Evolutionary conservation across 2,113 vertebrate species (phyloP).

Genomic region (Agapornis roseicollis): DNA sequence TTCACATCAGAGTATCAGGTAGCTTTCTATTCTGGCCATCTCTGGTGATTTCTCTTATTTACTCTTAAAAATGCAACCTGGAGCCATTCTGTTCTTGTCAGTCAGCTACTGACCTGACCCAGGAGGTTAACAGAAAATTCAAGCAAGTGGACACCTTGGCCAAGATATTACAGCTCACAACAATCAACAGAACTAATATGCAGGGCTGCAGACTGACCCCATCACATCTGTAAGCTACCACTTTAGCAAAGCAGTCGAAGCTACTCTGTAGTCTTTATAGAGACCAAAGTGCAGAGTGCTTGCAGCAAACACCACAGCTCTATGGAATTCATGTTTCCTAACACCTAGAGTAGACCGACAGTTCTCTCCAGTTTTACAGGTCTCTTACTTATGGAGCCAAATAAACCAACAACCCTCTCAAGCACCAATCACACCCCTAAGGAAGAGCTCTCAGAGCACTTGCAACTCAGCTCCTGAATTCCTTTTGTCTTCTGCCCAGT

Average conservation of each 20-base stretch:
- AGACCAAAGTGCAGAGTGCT: not conserved
- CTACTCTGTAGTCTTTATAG: fast-evolving
- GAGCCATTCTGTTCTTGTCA: not conserved
- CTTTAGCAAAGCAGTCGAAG: not conserved
- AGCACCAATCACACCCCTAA: fast-evolving
- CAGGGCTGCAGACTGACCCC: not conserved
- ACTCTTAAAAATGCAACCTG: not conserved
- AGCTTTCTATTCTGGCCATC: not conserved
- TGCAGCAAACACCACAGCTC: not conserved
- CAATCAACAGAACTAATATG: fast-evolving
- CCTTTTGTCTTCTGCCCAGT: not conserved
- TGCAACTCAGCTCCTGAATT: not conserved
- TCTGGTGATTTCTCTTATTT: not conserved
- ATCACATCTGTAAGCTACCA: not conserved
- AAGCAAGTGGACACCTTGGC: not conserved
- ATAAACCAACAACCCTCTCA: not conserved
- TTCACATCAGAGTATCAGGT: not conserved
- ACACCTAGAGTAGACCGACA: fast-evolving
- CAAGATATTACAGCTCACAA: not conserved
- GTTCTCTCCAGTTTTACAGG: fast-evolving
- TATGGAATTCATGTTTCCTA: not conserved
- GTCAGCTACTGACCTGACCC: too few species aligned
- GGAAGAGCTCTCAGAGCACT: not conserved
- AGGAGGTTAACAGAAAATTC: not conserved
- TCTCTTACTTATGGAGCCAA: not conserved